These are phyloP conservation scores for Zenarchopterus dispar DNA, from an alignment of 2,797 vertebrate species.

Conservation along the genomic window DNA sequence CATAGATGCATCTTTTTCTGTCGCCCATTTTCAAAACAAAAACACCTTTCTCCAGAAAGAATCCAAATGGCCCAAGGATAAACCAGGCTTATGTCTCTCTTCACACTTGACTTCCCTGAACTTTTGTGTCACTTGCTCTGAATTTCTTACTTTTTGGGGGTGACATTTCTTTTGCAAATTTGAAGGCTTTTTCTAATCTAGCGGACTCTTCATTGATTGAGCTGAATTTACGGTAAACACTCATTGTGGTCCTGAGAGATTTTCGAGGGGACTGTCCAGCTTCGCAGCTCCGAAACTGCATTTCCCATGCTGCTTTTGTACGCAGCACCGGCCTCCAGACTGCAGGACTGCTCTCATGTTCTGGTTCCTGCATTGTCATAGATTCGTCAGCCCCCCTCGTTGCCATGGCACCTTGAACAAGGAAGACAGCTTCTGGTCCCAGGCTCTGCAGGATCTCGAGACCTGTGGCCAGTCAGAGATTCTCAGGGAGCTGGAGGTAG, in stretches of 20 bases:
- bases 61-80: slow-evolving; percentile 69
- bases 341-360: slow-evolving; percentile 85
- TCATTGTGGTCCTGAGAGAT: slow-evolving; percentile 46
- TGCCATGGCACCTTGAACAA: slow-evolving; percentile 88
- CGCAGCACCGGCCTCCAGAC: slow-evolving; percentile 56
- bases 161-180: slow-evolving; percentile 52
- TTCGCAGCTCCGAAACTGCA: slow-evolving; percentile 52
- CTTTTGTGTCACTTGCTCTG: slow-evolving; percentile 76
- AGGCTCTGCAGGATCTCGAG: slow-evolving; percentile 97
- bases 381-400: slow-evolving; percentile 89
- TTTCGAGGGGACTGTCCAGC: slow-evolving; percentile 54
- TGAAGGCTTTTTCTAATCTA: slow-evolving; percentile 73
- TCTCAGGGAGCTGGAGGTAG: slow-evolving; percentile 97
- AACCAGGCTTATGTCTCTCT: slow-evolving; percentile 83
- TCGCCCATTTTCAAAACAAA: slow-evolving; percentile 83
- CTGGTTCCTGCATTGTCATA: slow-evolving; percentile 96
- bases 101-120: slow-evolving; percentile 59
- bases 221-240: slow-evolving; percentile 46
- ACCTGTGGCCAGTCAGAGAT: slow-evolving; percentile 98
- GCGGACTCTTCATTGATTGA: slow-evolving; percentile 50
- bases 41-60: slow-evolving; percentile 75
- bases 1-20: slow-evolving; percentile 84
- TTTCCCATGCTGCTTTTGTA: slow-evolving; percentile 83
- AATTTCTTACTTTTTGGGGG: slow-evolving; percentile 60
- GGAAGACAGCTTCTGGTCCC: slow-evolving; percentile 95